These are phyloP conservation scores for Tenthredo livida DNA, from an alignment of 2,888 invertebrate species.

Conservation along the genomic window DNA sequence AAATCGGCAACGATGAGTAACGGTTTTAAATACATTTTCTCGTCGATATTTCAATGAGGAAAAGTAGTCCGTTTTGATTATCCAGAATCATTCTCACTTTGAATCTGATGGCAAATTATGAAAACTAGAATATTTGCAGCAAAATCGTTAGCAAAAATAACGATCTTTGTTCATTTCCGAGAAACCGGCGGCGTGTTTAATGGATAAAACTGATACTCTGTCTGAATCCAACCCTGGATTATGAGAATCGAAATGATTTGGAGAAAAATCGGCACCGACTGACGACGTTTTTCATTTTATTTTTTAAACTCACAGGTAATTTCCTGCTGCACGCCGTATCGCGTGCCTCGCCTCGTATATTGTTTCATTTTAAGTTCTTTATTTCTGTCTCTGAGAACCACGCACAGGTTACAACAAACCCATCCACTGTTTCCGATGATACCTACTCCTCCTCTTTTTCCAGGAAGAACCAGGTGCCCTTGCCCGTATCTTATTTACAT, in stretches of 20 bases:
- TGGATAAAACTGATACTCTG: not conserved
- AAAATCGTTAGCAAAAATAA: not conserved
- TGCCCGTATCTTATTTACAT: conserved; percentile 33
- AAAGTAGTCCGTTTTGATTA: not conserved
- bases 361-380: not conserved
- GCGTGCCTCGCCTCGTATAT: not conserved
- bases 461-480: conserved; percentile 22
- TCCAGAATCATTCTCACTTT: not conserved
- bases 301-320: not conserved
- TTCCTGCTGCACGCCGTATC: not conserved
- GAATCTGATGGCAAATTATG: no score
- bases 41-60: not conserved
- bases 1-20: not conserved
- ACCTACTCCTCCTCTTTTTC: conserved; percentile 3
- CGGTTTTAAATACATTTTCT: not conserved
- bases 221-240: not conserved
- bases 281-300: not conserved
- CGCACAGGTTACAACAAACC: not conserved
- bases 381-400: conserved; percentile 10
- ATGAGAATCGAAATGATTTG: not conserved
- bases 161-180: not conserved
- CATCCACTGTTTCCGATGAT: conserved; percentile 23
- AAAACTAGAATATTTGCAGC: not conserved
- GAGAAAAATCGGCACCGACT: not conserved
- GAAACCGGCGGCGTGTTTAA: not conserved